Base-by-base conservation (phyloP, 2,888 invertebrate genomes). In the Meteorus cinctellus region DNA sequence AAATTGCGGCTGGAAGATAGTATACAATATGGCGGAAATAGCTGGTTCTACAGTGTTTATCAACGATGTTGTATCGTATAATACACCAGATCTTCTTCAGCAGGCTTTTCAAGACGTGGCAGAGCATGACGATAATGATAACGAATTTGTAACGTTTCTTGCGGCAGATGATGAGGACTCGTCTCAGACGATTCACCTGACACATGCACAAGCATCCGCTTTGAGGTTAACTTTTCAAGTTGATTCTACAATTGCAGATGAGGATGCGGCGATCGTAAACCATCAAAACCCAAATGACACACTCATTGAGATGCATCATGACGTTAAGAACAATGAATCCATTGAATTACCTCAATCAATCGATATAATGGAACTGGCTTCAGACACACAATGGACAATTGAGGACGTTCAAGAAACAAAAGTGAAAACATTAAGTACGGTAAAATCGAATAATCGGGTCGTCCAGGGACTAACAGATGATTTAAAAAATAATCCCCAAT, bases 181-280 rank as follows among this genome's bases (percentile, higher is more conserved):
- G 68, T 82, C 87, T 1, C 87, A 89, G 65, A 86, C 89, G 2
- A 88, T 90, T 77, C 88, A 89, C 14, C 76, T 90, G 12, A 89
- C 89, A 2, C 85, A 86, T 1, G 89, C 85, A 69, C 89, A 90
- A 78, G 89, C 89, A 1, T 85, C 86, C 3, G 89, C 88, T 41
- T 82, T 90, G 75, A 89, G 89, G 68, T 82, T 90, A 83, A 86
- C 86, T 77, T 88, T 89, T 71, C 86, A 86, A 77, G 84, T 88
- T 67, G 86, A 86, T 63, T 74, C 80, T 8, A 29, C 79, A 2
- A 78, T 72, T 8, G 82, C 86, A 51, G 81, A 82, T 72, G 81
- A 79, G 79, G 63, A 72, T 48, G 75, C 79, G 60, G 74, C 78
- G 51, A 75, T 79, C 75, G 80, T 79, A 72, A 85, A 83, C 69